A percentile compares a stretch with the other conserved stretches of the same genome.
These are phyloP conservation scores for Xestia sexstrigata DNA, from an alignment of 2,888 invertebrate species.

Conservation along the genomic window DNA sequence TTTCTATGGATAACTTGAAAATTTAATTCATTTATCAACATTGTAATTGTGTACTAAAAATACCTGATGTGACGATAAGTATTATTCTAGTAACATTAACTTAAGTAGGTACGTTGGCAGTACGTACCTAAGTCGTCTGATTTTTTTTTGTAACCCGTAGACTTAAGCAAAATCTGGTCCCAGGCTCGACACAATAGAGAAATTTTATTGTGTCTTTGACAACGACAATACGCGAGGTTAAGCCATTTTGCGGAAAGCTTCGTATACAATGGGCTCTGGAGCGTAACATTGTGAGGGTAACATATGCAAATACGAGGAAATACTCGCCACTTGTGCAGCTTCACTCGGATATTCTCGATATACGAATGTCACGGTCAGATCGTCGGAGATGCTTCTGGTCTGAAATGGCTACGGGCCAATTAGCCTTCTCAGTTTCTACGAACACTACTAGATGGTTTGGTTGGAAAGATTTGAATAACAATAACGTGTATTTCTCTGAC, in stretches of 20 bases:
- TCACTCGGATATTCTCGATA: slow-evolving; percentile 7
- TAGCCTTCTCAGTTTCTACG: background rate
- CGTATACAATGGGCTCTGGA: background rate
- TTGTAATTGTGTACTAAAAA: background rate
- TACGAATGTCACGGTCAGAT: slow-evolving; percentile 5
- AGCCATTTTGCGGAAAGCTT: background rate
- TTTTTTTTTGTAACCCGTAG: background rate
- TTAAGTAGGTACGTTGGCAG: background rate
- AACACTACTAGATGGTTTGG: background rate
- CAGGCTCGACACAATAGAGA: background rate
- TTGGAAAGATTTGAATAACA: background rate
- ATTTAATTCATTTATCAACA: background rate
- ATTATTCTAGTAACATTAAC: background rate
- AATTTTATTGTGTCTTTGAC: background rate
- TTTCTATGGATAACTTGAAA: background rate
- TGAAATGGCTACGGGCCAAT: slow-evolving; percentile 13
- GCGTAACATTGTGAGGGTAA: slow-evolving; percentile 1
- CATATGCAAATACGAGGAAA: slow-evolving; percentile 13
- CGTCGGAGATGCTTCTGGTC: background rate
- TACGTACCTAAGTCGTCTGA: background rate
- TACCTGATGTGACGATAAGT: background rate
- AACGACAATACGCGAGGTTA: background rate
- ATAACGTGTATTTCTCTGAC: background rate
- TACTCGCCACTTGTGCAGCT: slow-evolving; percentile 2
- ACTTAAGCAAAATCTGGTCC: background rate